Evolutionary conservation across 2,888 invertebrate species (phyloP).

Genomic region (Catocala sponsa): DNA sequence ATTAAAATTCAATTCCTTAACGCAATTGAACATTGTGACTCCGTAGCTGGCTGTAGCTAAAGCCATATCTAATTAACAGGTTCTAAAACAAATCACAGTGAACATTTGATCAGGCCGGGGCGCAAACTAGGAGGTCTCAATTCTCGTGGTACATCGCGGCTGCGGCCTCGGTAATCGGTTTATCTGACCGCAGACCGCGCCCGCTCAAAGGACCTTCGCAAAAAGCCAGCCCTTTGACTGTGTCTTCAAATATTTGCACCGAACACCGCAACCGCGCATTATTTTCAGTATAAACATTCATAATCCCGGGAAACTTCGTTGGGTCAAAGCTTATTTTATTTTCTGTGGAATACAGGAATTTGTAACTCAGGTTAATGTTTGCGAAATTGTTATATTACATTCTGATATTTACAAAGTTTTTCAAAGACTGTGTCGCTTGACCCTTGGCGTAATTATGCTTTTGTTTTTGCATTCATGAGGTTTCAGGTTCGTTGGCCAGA

Average conservation of each 20-base stretch:
- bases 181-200: constrained; percentile 81
- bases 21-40: too few relatives aligned
- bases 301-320: constrained; percentile 73
- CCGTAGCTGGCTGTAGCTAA: background rate
- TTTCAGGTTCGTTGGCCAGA: too few relatives aligned
- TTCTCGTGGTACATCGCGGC: constrained; percentile 46
- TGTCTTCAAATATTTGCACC: constrained; percentile 85
- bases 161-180: constrained; percentile 75
- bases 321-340: constrained; percentile 72
- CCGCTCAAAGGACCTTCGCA: constrained; percentile 78
- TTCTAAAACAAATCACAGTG: constrained; percentile 23
- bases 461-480: too few relatives aligned
- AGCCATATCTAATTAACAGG: constrained; percentile 7
- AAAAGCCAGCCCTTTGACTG: constrained; percentile 84
- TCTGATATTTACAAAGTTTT: constrained; percentile 2
- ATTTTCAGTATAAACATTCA: constrained; percentile 85
- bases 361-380: constrained; percentile 35
- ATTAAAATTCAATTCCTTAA: too few relatives aligned
- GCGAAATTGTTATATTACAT: constrained; percentile 30
- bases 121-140: constrained; percentile 43
- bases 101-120: constrained; percentile 27
- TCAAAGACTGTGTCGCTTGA: too few relatives aligned
- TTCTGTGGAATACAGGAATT: constrained; percentile 52
- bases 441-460: too few relatives aligned
- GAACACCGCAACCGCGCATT: constrained; percentile 81